Evolutionary conservation across 2,113 vertebrate genomes (phyloP).

Genomic region (Macroglossus sobrinus): DNA sequence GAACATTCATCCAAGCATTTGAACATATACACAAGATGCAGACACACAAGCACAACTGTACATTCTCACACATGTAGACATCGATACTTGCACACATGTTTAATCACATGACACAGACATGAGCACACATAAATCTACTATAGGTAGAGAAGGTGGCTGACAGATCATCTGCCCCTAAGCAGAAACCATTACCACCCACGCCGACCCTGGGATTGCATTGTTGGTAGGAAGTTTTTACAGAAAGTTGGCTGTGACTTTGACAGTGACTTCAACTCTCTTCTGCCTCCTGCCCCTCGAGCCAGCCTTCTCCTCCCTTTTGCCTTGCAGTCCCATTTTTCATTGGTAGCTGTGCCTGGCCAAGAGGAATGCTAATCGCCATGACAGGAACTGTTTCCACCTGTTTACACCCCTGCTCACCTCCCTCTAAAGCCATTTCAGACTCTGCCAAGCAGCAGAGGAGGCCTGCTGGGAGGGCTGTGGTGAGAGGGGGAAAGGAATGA

Average conservation of each 20-base stretch:
- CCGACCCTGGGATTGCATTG: background rate
- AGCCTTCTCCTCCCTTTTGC: background rate
- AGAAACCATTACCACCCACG: background rate
- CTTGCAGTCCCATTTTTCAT: background rate
- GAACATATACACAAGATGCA: background rate
- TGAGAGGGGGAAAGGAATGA: constrained; percentile 70
- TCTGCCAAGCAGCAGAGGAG: constrained; percentile 60
- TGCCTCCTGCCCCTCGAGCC: background rate
- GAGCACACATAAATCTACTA: background rate
- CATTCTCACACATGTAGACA: background rate
- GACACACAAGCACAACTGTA: background rate
- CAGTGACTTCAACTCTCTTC: background rate
- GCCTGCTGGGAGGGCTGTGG: constrained; percentile 68
- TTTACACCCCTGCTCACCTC: constrained; percentile 65
- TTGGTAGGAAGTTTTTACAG: background rate
- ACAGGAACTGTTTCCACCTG: constrained; percentile 65
- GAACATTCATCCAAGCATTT: background rate
- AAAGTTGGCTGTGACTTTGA: constrained; percentile 17
- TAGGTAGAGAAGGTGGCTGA: background rate
- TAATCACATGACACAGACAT: background rate
- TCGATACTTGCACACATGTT: background rate
- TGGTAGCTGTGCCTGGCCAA: constrained; percentile 4
- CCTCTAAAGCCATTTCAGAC: constrained; percentile 74
- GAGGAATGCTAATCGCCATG: constrained; percentile 61
- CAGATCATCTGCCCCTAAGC: background rate